phyloP scores from a whole-genome alignment of 2,888 invertebrate genomes.

The Calliphora vomitoria region DNA sequence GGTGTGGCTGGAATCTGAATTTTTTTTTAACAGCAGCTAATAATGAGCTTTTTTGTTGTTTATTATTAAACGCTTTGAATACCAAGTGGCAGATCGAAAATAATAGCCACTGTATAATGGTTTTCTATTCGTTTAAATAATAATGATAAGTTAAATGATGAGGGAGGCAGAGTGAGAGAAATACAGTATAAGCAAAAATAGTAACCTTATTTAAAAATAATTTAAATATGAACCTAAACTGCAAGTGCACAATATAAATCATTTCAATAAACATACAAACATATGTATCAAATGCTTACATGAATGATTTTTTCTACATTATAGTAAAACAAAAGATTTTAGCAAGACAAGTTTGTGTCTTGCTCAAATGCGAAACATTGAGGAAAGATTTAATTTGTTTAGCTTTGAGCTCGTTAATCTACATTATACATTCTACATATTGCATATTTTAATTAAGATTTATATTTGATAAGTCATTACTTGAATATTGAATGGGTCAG shows the following conservation, averaged over 20 bases:
- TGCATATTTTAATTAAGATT: conserved; percentile 45
- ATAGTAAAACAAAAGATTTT: conserved; percentile 57
- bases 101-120: conserved; percentile 62
- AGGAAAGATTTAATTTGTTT: not conserved
- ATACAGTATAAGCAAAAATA: conserved; percentile 6
- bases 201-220: conserved; percentile 10
- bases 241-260: conserved; percentile 41
- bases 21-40: not conserved
- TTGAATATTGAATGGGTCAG: not conserved
- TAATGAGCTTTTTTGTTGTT: conserved; percentile 18
- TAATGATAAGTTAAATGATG: not conserved
- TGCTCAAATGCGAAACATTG: not conserved
- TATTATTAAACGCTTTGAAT: conserved; percentile 42
- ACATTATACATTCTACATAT: conserved; percentile 3
- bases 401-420: not conserved
- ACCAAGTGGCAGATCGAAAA: conserved; percentile 64
- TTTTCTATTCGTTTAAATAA: conserved; percentile 23
- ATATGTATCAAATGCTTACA: too few species aligned
- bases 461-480: conserved; percentile 19
- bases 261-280: conserved; percentile 13
- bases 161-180: not conserved
- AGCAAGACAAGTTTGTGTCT: conserved; percentile 42
- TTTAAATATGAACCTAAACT: conserved; percentile 2
- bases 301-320: not conserved
- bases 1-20: conserved; percentile 22